Evolutionary conservation across 2,888 invertebrate genomes (phyloP).

Genomic region (Leptopterna dolabrata): DNA sequence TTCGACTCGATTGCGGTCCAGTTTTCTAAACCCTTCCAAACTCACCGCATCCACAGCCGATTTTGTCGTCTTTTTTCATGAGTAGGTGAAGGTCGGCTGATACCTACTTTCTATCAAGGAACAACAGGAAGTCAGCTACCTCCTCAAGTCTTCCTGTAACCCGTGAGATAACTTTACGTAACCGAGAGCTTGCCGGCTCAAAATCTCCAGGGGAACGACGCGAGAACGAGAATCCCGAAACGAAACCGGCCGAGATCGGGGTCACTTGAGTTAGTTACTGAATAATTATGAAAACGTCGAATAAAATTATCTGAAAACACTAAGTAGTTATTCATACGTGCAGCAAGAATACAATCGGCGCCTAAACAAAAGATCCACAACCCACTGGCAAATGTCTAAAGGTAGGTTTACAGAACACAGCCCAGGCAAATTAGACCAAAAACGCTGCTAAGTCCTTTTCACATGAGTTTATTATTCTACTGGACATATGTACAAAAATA

Average conservation of each 20-base stretch:
- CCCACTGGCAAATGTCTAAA: no score
- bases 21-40: no score
- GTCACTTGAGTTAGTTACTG: background rate
- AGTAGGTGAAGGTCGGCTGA: constrained; percentile 30
- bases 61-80: constrained; percentile 12
- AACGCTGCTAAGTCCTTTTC: no score
- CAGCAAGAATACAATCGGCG: no score
- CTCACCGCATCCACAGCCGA: no score
- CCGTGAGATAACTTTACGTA: constrained; percentile 48
- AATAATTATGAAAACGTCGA: background rate
- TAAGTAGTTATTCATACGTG: no score
- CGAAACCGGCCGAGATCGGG: background rate
- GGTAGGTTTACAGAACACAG: no score
- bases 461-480: no score
- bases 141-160: constrained; percentile 34
- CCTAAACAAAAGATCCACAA: no score
- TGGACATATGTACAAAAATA: no score
- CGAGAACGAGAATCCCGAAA: background rate
- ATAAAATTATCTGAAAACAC: background rate
- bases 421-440: no score
- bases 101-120: constrained; percentile 37
- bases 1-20: no score
- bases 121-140: constrained; percentile 41
- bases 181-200: background rate
- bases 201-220: background rate